These are phyloP conservation scores for Procambarus clarkii DNA, from an alignment of 1,140 invertebrate genomes.

Conservation along the genomic window DNA sequence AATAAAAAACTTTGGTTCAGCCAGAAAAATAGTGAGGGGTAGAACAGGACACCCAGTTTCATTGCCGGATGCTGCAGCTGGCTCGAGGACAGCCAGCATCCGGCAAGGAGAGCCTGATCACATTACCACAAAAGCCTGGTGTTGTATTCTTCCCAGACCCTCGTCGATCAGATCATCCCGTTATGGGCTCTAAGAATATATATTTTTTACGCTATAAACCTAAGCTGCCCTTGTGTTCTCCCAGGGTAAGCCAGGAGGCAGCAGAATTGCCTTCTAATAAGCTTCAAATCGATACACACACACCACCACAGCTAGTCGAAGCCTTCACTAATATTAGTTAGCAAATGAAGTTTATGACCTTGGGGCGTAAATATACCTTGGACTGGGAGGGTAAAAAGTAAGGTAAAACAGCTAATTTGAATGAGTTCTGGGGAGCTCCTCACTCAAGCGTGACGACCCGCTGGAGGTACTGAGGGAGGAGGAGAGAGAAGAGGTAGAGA, in stretches of 20 bases:
- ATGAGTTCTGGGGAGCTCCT: not conserved
- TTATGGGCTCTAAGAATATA: not conserved
- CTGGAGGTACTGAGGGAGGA: not conserved
- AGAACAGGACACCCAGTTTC: too few relatives aligned
- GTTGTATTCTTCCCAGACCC: not conserved
- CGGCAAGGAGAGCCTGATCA: not conserved
- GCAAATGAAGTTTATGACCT: not conserved
- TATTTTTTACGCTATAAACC: not conserved
- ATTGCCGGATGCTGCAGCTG: too few relatives aligned
- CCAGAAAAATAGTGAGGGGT: too few relatives aligned
- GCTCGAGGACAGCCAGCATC: not conserved
- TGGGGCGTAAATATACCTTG: not conserved
- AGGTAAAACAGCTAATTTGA: not conserved
- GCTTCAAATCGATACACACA: too few relatives aligned
- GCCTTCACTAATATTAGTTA: not conserved
- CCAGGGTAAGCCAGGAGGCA: not conserved
- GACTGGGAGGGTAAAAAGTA: not conserved
- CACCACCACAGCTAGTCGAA: not conserved
- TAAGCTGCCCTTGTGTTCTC: not conserved
- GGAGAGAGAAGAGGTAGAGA: not conserved
- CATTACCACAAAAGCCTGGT: not conserved
- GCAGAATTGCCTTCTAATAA: too few relatives aligned
- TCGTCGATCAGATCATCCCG: not conserved
- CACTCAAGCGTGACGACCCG: not conserved
- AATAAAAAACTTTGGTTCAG: too few relatives aligned